A percentile compares a stretch with the other conserved stretches of the same genome.
Evolutionary conservation across 1,140 invertebrate species (phyloP).

Genomic region (Dendroctonus ponderosae): DNA sequence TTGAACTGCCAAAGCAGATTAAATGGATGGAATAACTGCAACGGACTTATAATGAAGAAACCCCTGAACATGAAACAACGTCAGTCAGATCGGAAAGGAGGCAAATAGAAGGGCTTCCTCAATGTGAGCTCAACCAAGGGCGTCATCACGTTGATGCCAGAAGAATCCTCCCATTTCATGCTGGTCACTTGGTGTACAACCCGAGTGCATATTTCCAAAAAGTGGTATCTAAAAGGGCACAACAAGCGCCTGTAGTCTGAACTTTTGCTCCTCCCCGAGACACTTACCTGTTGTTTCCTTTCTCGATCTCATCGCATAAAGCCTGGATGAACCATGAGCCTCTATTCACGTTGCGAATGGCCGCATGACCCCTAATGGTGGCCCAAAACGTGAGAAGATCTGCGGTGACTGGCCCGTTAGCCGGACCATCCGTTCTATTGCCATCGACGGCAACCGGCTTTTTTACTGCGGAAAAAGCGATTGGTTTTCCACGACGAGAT

Average conservation of each 20-base stretch:
- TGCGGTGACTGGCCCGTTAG: constrained; percentile 59
- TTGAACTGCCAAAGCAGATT: no score
- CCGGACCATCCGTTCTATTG: constrained; percentile 31
- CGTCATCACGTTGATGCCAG: constrained; percentile 27
- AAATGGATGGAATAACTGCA: no score
- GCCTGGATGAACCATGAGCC: constrained; percentile 80
- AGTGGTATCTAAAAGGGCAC: constrained; percentile 41
- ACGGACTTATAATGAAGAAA: no score
- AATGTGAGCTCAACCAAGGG: constrained; percentile 25
- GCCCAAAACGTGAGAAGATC: constrained; percentile 74
- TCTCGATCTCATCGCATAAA: constrained; percentile 59
- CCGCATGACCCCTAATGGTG: constrained; percentile 71
- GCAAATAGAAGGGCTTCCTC: constrained; percentile 31
- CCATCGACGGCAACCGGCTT: constrained; percentile 16
- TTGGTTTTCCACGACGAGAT: background rate
- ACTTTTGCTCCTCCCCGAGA: background rate
- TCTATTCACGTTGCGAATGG: constrained; percentile 66
- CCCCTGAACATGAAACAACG: no score
- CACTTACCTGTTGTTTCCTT: constrained; percentile 44
- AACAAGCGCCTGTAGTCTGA: no score
- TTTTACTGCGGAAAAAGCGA: constrained; percentile 1
- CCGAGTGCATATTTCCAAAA: constrained; percentile 41
- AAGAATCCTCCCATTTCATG: constrained; percentile 35
- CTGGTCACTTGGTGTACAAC: constrained; percentile 32
- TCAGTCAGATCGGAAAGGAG: background rate